Evolutionary conservation across 2,888 invertebrate genomes (phyloP), one percentile per base, ranked within the genome.

Genomic region (Megamerina dolium): DNA sequence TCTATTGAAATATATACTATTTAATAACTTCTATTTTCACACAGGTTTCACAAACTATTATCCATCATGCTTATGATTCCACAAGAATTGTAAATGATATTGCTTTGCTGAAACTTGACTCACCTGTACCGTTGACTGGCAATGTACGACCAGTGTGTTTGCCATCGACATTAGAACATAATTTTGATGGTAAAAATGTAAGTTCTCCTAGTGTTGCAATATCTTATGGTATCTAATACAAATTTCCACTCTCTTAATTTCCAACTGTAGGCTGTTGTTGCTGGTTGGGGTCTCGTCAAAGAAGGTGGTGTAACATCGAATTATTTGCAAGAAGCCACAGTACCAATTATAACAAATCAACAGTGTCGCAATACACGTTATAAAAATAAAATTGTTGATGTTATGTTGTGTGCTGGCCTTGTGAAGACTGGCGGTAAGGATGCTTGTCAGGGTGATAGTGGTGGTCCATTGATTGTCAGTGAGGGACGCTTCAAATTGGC

Each of bases 361-460:
- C 49, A 63, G 37, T 70, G 70, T 19, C 58, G 57, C 12, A 41
- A 50, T 19, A 70, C 70, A 3, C 60, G 63, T 45, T 70, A 70
- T 50, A 60, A 60, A 47, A 48, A 55, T 14, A 63, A 63, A 50
- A 70, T 70, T 32, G 49, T 50, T n/a, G 63, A 64, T 2, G 62
- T 64, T n/a, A 70, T 70, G 70, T 44, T 70, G 26, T 70, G 70
- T 46, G 70, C 70, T 10, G 70, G 70, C 12, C 43, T 64, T 35
- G 64, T 68, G 5, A 52, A 61, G 23, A 46, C 55, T 3, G 70
- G 70, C 13, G 69, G 68, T 46, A 68, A 67, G 47, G 70, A 70
- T 46, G 68, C 70, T 43, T 70, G 70, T 46, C 70, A 70, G 52
- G 70, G 70, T 27, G 70, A 70, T 46, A 70, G 70, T 44, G 70